Evolutionary conservation across 2,113 vertebrate species (phyloP).

Genomic region (Turnix velox): DNA sequence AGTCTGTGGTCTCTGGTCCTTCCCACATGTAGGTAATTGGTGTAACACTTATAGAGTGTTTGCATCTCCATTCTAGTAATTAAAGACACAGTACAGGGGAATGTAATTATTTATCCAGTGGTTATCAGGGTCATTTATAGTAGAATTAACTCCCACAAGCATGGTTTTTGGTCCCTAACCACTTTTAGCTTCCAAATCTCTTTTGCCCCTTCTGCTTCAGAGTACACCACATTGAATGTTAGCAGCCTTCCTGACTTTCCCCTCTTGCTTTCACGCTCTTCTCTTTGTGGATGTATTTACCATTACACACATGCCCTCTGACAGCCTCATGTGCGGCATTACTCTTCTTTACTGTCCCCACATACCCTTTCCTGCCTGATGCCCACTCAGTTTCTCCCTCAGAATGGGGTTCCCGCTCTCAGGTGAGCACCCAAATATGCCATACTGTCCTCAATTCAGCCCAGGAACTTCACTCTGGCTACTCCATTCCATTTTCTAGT

Average conservation of each 20-base stretch:
- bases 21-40: not conserved
- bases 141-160: not conserved
- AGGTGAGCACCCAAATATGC: not conserved
- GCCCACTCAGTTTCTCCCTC: not conserved
- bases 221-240: not conserved
- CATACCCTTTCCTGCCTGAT: rapidly evolving
- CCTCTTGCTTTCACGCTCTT: not conserved
- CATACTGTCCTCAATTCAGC: not conserved
- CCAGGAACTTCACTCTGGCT: not conserved
- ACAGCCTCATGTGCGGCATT: rapidly evolving
- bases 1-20: not conserved
- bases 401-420: not conserved
- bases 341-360: not conserved
- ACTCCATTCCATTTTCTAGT: not conserved
- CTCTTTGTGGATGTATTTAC: not conserved
- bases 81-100: not conserved
- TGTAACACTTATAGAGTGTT: not conserved
- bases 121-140: not conserved
- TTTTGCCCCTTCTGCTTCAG: not conserved
- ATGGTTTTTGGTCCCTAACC: not conserved
- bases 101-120: not conserved
- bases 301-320: not conserved
- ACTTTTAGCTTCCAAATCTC: not conserved
- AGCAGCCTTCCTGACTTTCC: not conserved
- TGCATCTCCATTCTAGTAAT: not conserved